These are phyloP conservation scores for Dicentrarchus labrax DNA, from an alignment of 2,113 vertebrate species.

Conservation along the genomic window DNA sequence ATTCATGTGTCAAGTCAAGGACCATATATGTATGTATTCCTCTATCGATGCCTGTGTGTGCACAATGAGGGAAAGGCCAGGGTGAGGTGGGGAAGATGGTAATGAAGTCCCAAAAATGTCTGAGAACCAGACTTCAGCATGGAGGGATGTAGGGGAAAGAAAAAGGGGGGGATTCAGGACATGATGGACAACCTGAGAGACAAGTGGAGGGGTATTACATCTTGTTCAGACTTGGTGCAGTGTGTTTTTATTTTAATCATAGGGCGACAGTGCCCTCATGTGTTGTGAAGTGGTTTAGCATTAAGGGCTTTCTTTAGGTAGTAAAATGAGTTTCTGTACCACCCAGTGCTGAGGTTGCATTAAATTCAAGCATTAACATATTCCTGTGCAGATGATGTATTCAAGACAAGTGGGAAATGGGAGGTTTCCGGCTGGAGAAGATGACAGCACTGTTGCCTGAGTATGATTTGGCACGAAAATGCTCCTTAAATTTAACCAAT, in stretches of 20 bases:
- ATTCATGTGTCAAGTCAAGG: slow-evolving; percentile 5
- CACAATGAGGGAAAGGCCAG: not conserved
- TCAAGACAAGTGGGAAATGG: not conserved
- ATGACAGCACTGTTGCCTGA: too few relatives aligned
- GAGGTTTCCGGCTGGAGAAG: too few relatives aligned
- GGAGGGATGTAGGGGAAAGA: not conserved
- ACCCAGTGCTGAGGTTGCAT: not conserved
- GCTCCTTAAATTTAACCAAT: too few relatives aligned
- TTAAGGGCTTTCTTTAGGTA: not conserved
- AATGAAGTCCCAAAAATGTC: slow-evolving; percentile 15
- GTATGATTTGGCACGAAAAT: too few relatives aligned
- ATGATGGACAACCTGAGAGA: slow-evolving; percentile 47
- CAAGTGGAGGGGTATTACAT: slow-evolving; percentile 17
- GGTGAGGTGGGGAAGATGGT: slow-evolving; percentile 3
- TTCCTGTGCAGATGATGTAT: not conserved
- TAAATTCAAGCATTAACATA: not conserved
- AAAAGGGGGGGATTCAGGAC: slow-evolving; percentile 15
- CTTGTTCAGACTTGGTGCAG: slow-evolving; percentile 54
- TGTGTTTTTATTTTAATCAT: slow-evolving; percentile 2
- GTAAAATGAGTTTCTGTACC: not conserved
- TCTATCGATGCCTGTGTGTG: not conserved
- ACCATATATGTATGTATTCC: not conserved
- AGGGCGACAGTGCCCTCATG: slow-evolving; percentile 63
- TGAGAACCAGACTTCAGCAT: slow-evolving; percentile 2
- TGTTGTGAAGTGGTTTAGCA: slow-evolving; percentile 19